These are phyloP conservation scores for Asteroscopus sphinx DNA, from an alignment of 2,888 invertebrate genomes.

Conservation along the genomic window DNA sequence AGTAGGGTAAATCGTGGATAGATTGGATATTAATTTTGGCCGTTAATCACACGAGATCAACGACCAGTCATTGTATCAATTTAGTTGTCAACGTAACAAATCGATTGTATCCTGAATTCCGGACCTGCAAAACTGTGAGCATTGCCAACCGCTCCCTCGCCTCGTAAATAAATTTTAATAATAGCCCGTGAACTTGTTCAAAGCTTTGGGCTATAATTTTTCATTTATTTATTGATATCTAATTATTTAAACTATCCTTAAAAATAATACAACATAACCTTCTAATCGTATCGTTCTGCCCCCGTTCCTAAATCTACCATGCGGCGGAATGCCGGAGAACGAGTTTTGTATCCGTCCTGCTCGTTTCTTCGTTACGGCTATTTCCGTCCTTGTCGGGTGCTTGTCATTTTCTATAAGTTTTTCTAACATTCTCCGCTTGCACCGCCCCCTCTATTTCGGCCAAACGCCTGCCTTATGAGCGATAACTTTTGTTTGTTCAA, in stretches of 20 bases:
- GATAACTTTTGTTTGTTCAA: slow-evolving; percentile 87
- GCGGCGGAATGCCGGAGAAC: slow-evolving; percentile 88
- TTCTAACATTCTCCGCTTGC: slow-evolving; percentile 87
- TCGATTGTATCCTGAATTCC: slow-evolving; percentile 51
- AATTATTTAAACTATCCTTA: slow-evolving; percentile 76
- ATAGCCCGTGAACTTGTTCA: slow-evolving; percentile 58
- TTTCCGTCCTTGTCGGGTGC: slow-evolving; percentile 83
- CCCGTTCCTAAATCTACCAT: slow-evolving; percentile 89
- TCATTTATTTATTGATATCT: slow-evolving; percentile 74
- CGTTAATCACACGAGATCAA: slow-evolving; percentile 47
- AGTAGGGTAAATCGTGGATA: too few species aligned
- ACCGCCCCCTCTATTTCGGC: slow-evolving; percentile 84
- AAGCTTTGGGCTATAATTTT: slow-evolving; percentile 68
- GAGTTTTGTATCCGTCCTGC: slow-evolving; percentile 86
- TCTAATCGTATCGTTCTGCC: slow-evolving; percentile 88
- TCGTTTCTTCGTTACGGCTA: slow-evolving; percentile 79
- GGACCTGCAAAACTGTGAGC: slow-evolving; percentile 49
- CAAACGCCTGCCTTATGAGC: slow-evolving; percentile 80
- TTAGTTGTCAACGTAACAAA: slow-evolving; percentile 60
- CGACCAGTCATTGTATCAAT: slow-evolving; percentile 54
- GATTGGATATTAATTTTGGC: too few species aligned
- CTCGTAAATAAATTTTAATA: slow-evolving; percentile 68
- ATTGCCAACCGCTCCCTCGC: slow-evolving; percentile 59
- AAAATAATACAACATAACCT: slow-evolving; percentile 88
- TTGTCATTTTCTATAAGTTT: slow-evolving; percentile 90